Evolutionary conservation across 1,140 invertebrate genomes (phyloP).

Genomic region (Papilio machaon): DNA sequence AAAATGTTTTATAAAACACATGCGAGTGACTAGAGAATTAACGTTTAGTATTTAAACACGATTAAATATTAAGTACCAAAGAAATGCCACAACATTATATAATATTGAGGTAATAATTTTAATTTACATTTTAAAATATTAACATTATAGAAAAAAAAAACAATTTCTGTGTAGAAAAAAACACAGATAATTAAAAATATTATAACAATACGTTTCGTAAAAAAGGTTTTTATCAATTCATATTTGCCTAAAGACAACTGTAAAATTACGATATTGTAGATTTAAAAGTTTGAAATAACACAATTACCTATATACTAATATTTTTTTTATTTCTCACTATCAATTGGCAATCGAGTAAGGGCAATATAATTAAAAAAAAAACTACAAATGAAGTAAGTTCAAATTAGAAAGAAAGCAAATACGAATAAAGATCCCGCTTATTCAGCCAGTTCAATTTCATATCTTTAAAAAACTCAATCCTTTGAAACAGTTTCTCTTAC

Average conservation of each 20-base stretch:
- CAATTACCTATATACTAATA: neutral
- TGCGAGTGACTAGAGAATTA: slow-evolving; percentile 23
- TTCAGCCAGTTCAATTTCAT: neutral
- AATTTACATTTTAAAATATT: neutral
- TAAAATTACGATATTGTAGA: too few species aligned
- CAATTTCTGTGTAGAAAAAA: too few species aligned
- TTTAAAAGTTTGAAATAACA: neutral
- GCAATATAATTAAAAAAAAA: neutral
- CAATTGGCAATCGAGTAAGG: neutral
- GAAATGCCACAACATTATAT: neutral
- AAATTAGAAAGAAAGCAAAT: neutral
- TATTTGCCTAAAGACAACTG: too few species aligned
- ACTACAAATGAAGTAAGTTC: neutral
- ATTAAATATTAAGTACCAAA: slow-evolving; percentile 13
- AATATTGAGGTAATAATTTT: neutral
- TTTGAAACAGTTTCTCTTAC: neutral
- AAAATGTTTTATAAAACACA: neutral
- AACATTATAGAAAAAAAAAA: too few species aligned
- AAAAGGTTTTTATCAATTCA: too few species aligned
- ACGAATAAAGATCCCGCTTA: neutral
- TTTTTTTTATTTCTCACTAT: too few species aligned
- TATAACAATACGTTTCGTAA: too few species aligned
- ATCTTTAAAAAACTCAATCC: neutral
- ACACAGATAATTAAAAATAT: too few species aligned
- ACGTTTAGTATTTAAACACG: neutral